A percentile compares a stretch with the other conserved stretches of the same genome.
Evolutionary conservation across 2,797 vertebrate genomes (phyloP).

Genomic region (Enteromius mattozi): DNA sequence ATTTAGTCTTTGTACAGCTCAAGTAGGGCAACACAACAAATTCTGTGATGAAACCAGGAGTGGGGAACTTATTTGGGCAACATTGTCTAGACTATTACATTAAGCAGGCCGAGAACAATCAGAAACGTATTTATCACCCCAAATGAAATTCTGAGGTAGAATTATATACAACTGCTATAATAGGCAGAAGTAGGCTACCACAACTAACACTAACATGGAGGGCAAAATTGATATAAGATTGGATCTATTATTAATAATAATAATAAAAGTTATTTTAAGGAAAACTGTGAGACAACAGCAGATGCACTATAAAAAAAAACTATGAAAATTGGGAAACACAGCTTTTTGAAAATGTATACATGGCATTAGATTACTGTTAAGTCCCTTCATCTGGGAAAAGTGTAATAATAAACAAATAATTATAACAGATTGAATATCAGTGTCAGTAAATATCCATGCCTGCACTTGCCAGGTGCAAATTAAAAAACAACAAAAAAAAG

Average conservation of each 20-base stretch:
- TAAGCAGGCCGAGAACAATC: not conserved
- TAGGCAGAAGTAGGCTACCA: not conserved
- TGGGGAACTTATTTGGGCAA: not conserved
- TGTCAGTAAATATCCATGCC: not conserved
- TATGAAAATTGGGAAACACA: not conserved
- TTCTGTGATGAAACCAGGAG: not conserved
- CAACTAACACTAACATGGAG: not conserved
- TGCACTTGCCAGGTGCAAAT: not conserved
- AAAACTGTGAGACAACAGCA: not conserved
- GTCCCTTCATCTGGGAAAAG: not conserved
- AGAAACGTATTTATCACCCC: not conserved
- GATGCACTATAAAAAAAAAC: no score
- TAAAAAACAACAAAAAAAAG: no score
- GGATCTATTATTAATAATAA: no score
- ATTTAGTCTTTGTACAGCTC: conserved; percentile 1
- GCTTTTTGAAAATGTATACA: not conserved
- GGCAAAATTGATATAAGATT: not conserved
- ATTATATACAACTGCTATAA: not conserved
- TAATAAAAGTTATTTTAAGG: not conserved
- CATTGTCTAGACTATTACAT: not conserved
- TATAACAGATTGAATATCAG: not conserved
- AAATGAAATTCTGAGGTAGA: not conserved
- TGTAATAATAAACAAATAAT: not conserved
- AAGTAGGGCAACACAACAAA: not conserved
- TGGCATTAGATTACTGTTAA: not conserved